Percentiles rank a stretch among this genome's conserved stretches.
Evolutionary conservation across 2,797 vertebrate species (phyloP).

Genomic region (Ptychobarbus kaznakovi): DNA sequence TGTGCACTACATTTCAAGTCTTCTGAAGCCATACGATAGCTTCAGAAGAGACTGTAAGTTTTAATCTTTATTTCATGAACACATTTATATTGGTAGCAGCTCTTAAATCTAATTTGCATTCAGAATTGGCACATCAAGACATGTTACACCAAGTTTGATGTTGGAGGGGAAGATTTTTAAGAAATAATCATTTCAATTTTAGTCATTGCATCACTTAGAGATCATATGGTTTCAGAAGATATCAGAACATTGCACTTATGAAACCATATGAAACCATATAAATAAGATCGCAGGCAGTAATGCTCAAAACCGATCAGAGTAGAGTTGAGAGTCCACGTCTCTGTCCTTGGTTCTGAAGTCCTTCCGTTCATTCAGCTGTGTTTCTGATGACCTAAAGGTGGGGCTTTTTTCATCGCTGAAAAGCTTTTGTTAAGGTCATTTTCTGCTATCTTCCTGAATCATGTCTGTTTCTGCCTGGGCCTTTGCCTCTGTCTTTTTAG

Average conservation of each 20-base stretch:
- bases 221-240: neutral
- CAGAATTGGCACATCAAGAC: neutral
- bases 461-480: conserved; percentile 41
- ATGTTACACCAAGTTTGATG: neutral
- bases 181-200: neutral
- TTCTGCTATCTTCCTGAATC: conserved; percentile 30
- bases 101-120: neutral
- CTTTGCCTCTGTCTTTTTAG: conserved; percentile 18
- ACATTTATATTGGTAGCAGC: neutral
- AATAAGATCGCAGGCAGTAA: neutral
- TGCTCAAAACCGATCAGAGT: neutral
- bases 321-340: conserved; percentile 1
- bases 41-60: neutral
- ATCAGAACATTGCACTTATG: neutral
- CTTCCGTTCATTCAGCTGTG: neutral
- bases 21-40: neutral
- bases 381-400: neutral
- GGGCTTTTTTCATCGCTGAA: neutral
- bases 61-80: neutral
- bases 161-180: neutral
- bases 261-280: neutral
- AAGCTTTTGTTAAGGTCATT: conserved; percentile 5
- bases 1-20: neutral
- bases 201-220: neutral
- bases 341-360: conserved; percentile 47